Evolutionary conservation across 2,888 invertebrate genomes (phyloP), one percentile per base, ranked within the genome.

Genomic region (Alsophila aescularia): DNA sequence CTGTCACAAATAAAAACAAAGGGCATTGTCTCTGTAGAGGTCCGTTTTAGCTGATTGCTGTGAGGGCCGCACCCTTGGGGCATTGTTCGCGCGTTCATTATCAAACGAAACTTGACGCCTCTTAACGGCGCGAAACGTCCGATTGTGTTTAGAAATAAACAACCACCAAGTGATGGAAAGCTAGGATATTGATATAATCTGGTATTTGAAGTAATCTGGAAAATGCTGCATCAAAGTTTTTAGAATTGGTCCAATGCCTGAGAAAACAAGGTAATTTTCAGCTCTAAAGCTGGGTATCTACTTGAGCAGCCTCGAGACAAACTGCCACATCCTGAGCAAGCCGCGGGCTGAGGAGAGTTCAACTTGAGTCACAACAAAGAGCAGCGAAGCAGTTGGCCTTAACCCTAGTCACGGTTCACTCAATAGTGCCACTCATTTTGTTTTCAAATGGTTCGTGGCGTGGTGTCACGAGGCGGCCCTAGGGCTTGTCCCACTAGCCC

Each of bases 1-100:
- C 55, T 29, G 57, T 51, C 57, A 66, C 56, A 52, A 59, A 50
- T 48, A 51, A 62, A 69, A 65, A 61, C 66, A 68, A 73, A 72
- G 70, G 70, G 70, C 66, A 69, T 75, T 74, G 67, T 68, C 67
- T 43, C 73, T 73, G 67, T 62, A 65, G 66, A 13, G 58, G 64
- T 55, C 62, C 76, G 73, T 80, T 82, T 82, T 81, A 81, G 77
- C 73, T 81, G 83, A 83, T 83, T 83, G 81, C 77, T 66, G 75
- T 15, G 52, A 60, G 63, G 63, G 62, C 50, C 53, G 71, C 65
- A 69, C 72, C 74, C 76, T 34, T 63, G 41, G 34, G 58, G 66
- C 66, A 71, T 78, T 77, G 73, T 79, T 67, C n/a, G 29, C 55
- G 55, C 43, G 52, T 43, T 69, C 73, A 63, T 66, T 66, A 63